Base-by-base conservation (phyloP, 2,888 invertebrate species). In the Xylota segnis region DNA sequence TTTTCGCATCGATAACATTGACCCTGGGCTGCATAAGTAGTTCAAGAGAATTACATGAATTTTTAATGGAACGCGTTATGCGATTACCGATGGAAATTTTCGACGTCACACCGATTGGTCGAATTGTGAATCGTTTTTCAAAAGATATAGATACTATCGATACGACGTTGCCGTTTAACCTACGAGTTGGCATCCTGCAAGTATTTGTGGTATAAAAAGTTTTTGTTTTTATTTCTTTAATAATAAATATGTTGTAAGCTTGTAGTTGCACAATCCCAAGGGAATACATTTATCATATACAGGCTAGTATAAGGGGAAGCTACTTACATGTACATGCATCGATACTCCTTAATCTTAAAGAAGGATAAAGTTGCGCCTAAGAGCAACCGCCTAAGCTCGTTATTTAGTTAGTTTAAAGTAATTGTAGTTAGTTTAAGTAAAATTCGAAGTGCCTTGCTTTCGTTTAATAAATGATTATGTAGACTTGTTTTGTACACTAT, bases 51-150 rank as follows among this genome's bases (percentile, higher is more conserved):
- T 92, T 95, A 89, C 95, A 95, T 92, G 91, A 92, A 87, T 89
- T 91, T 37, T 92, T 96, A 90, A 92, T 96, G 90, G 88, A 90
- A 65, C 94, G 94, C 90, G 93, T 96, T 83, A 90, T 96, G 89
- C 94, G 94, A 90, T 94, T 94, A 89, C 96, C 96, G 56, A 94
- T 96, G 93, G 93, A 94, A 90, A 94, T 95, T 93, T 96, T 95
- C 93, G 96, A 96, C 92, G 95, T 95, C 88, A 96, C 96, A 74
- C 96, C 96, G 47, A 89, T 94, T 88, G 96, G 96, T 91, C 93
- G 96, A 89, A 94, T 96, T 88, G 93, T 96, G 65, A 95, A 94
- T 92, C 93, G 95, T 83, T 95, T 95, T 90, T 93, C 94, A 71
- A 93, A 93, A 89, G 95, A 95, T 90, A 91, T 95, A 87, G 93